Conservation (phyloP, 2,797 vertebrate genomes). For the Lithobates pipiens region DNA sequence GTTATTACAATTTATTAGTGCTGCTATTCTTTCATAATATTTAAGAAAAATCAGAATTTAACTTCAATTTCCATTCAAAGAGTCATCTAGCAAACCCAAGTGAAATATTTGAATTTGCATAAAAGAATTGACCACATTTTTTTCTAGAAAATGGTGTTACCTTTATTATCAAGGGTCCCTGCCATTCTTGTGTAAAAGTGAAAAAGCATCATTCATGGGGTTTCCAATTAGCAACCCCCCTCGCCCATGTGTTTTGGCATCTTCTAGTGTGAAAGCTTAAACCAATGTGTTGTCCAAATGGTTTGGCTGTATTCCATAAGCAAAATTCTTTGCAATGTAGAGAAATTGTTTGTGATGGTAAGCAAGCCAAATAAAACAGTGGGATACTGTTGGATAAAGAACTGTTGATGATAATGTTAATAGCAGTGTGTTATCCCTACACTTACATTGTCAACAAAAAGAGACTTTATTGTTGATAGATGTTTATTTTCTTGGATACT, state of each 20-base stretch:
- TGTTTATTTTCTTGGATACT: constrained; percentile 16
- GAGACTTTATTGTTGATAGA: neutral
- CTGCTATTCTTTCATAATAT: no score
- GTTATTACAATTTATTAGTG: no score
- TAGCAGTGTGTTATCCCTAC: neutral
- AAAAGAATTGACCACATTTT: no score
- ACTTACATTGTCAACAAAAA: neutral
- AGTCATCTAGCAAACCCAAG: no score
- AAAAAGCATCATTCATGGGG: neutral
- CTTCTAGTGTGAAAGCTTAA: constrained; percentile 5
- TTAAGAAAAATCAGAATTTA: no score
- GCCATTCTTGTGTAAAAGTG: neutral
- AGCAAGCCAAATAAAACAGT: constrained; percentile 30
- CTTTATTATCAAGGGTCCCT: neutral
- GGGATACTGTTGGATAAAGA: constrained; percentile 11
- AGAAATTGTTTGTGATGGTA: constrained; percentile 6
- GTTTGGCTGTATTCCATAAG: constrained; percentile 18
- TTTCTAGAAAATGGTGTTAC: neutral
- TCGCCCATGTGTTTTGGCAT: constrained; percentile 13
- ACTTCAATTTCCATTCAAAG: no score
- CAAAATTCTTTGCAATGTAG: constrained; percentile 13
- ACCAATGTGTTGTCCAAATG: constrained; percentile 18
- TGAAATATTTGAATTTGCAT: no score
- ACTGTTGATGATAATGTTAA: constrained; percentile 27
- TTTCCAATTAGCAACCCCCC: constrained; percentile 23